Evolutionary conservation across 2,113 vertebrate species (phyloP).

Genomic region (Penelope pileata): DNA sequence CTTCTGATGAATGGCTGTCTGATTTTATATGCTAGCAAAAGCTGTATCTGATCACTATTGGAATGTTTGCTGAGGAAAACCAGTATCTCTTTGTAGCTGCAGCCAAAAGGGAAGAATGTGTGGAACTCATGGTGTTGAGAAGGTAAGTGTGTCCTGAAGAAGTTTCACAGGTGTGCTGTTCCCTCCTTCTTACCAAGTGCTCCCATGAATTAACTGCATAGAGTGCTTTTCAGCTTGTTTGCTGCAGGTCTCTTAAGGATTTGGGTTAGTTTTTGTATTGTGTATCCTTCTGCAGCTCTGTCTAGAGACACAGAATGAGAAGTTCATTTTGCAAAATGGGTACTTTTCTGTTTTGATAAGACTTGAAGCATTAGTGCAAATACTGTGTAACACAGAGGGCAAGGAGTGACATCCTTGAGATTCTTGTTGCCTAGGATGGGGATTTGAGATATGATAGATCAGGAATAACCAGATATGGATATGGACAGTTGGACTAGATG

Average conservation of each 20-base stretch:
- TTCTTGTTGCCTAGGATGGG: background rate
- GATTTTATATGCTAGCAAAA: background rate
- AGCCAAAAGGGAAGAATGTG: background rate
- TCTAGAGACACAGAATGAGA: background rate
- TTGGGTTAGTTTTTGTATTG: background rate
- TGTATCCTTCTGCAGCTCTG: background rate
- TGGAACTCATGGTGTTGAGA: background rate
- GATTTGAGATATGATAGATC: background rate
- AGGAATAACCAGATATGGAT: background rate
- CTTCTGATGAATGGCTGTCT: background rate
- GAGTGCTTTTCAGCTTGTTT: background rate
- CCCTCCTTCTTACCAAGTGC: background rate
- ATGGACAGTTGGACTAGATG: no score
- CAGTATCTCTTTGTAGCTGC: background rate
- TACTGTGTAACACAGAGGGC: background rate
- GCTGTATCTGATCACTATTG: background rate
- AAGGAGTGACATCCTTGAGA: background rate
- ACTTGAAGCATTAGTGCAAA: background rate
- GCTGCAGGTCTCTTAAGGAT: background rate
- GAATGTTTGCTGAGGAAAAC: background rate
- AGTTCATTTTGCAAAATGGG: background rate
- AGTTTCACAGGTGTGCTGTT: background rate
- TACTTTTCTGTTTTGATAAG: background rate
- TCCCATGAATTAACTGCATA: background rate
- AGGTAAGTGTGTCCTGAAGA: background rate